These are phyloP conservation scores for Nilaparvata lugens DNA, from an alignment of 1,140 invertebrate species.

Conservation along the genomic window DNA sequence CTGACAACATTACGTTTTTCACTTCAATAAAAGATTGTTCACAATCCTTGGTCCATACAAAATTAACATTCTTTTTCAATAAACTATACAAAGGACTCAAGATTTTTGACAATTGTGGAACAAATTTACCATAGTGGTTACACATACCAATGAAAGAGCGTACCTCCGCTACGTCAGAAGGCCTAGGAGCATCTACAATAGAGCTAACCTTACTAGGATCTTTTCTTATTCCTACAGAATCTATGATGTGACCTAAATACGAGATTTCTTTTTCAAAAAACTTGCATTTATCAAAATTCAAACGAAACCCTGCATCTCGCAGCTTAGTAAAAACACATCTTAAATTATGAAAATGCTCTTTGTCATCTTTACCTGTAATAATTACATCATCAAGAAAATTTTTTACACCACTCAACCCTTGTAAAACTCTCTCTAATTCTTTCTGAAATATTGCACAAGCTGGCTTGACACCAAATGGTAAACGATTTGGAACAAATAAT, in stretches of 20 bases:
- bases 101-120: slow-evolving; percentile 24
- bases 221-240: slow-evolving; percentile 27
- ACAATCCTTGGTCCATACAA: neutral
- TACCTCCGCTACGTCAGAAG: slow-evolving; percentile 24
- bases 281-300: slow-evolving; percentile 19
- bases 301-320: neutral
- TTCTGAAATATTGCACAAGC: neutral
- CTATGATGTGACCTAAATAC: slow-evolving; percentile 32
- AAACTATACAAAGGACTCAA: slow-evolving; percentile 1
- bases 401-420: neutral
- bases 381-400: slow-evolving; percentile 3
- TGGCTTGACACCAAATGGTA: neutral
- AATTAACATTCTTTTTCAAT: slow-evolving; percentile 1
- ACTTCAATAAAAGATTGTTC: neutral
- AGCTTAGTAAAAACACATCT: neutral
- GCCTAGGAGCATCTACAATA: slow-evolving; percentile 25
- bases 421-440: neutral
- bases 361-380: neutral
- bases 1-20: slow-evolving; percentile 18
- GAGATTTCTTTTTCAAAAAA: slow-evolving; percentile 19
- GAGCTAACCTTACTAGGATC: slow-evolving; percentile 30
- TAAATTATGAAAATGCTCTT: neutral
- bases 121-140: slow-evolving; percentile 31
- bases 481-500: slow-evolving; percentile 6
- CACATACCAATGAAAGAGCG: slow-evolving; percentile 30